Evolutionary conservation across 1,140 invertebrate genomes (phyloP), one percentile per base, ranked within the genome.

Genomic region (Drosophila kikkawai): DNA sequence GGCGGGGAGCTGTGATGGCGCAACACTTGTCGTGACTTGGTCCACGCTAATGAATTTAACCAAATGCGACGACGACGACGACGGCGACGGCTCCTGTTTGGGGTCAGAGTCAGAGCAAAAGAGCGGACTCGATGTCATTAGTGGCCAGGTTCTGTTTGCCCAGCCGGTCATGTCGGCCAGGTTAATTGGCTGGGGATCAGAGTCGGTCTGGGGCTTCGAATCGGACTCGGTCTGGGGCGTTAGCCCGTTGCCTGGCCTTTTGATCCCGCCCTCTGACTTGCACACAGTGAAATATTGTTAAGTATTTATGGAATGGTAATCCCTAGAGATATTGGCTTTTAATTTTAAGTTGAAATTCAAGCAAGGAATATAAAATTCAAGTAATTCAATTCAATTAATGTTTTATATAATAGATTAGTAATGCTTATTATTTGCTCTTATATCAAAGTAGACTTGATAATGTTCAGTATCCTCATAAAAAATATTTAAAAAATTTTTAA

Each of bases 21-120:
- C 85, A 91, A 92, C 91, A 91, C 90, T 92, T 91, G 83, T 92
- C 87, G 91, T 91, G 91, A 92, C 91, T 92, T 92, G 86, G 78
- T 92, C 91, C 74, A 92, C 87, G 88, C 91, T 91, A 92, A 92
- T 92, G 91, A 92, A 92, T 91, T 91, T 92, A 80, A 92, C 79
- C 79, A 78, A 82, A 80, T 92, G 74, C 81, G 77, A 61, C 68
- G 74, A 36, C 45, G 44, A 67, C 32, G 55, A 44, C 39, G 59
- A 34, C 39, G 59, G 7, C 22, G 47, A 59, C 9, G 74, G 79
- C 66, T 82, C 63, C 74, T 84, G 81, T 70, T 64, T 47, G 76
- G 50, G 66, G 76, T 68, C 56, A 69, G 50, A 85, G 67, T 71
- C 77, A 83, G 82, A 79, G 77, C 71, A 74, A 67, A 47, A 50